Evolutionary conservation across 2,888 invertebrate genomes (phyloP).

Genomic region (Acrobasis repandana): DNA sequence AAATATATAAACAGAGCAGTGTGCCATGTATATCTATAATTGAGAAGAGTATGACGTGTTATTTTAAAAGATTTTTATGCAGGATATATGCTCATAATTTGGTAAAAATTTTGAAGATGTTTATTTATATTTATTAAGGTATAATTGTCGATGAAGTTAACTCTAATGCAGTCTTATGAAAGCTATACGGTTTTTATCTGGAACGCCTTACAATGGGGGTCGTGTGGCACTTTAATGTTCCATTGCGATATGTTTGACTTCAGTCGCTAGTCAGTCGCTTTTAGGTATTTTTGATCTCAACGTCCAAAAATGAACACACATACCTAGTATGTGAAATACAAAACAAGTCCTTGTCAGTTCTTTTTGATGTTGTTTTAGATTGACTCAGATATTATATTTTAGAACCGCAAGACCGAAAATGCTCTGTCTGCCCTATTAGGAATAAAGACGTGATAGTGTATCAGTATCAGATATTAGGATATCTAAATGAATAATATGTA

Average conservation of each 20-base stretch:
- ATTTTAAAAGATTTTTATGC: constrained; percentile 79
- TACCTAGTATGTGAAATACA: no score
- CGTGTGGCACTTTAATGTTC: neutral
- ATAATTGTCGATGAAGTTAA: constrained; percentile 63
- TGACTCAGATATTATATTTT: no score
- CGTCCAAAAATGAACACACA: no score
- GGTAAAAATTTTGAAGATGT: constrained; percentile 78
- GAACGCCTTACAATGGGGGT: constrained; percentile 31
- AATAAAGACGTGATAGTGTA: no score
- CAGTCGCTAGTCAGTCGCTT: neutral
- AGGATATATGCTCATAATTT: constrained; percentile 81
- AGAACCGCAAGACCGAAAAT: no score
- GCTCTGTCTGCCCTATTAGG: no score
- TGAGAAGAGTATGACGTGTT: constrained; percentile 69
- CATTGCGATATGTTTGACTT: neutral
- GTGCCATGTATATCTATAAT: constrained; percentile 80
- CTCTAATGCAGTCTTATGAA: constrained; percentile 63
- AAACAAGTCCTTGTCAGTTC: no score
- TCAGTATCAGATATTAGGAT: no score
- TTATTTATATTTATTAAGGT: constrained; percentile 76
- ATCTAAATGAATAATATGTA: no score
- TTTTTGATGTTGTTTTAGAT: no score
- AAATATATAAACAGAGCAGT: constrained; percentile 73
- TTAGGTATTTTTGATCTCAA: neutral
- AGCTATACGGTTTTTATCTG: constrained; percentile 51